These are phyloP conservation scores for Mormoops blainvillei DNA, from an alignment of 2,113 vertebrate species.

Conservation along the genomic window DNA sequence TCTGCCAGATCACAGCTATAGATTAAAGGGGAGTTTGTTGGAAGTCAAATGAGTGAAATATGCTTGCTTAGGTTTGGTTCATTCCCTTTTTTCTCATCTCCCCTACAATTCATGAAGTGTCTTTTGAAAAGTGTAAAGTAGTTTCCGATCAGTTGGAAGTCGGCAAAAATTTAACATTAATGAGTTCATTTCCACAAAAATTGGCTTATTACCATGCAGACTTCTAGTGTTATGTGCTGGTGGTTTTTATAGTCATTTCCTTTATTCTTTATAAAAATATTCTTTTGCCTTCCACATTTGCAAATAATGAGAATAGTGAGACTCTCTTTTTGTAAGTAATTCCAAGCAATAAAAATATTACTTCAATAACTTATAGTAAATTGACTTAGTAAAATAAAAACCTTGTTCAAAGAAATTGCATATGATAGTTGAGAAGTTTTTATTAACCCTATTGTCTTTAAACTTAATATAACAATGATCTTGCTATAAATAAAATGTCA, in stretches of 20 bases:
- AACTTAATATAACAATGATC: background rate
- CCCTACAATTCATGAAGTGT: constrained; percentile 72
- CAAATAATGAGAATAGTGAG: constrained; percentile 60
- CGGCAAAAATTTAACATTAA: constrained; percentile 83
- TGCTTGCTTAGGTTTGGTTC: constrained; percentile 31
- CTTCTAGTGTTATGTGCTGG: constrained; percentile 68
- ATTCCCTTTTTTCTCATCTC: constrained; percentile 4
- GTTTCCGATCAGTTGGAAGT: constrained; percentile 77
- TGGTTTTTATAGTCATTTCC: constrained; percentile 67
- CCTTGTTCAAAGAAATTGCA: background rate
- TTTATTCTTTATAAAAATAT: constrained; percentile 65
- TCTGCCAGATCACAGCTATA: background rate
- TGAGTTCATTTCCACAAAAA: constrained; percentile 82
- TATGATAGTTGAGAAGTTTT: background rate
- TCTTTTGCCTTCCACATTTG: constrained; percentile 67
- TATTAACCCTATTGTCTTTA: background rate
- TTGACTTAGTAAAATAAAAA: background rate
- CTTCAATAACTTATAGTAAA: background rate
- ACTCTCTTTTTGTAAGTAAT: background rate
- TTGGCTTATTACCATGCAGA: constrained; percentile 79
- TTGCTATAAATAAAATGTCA: background rate
- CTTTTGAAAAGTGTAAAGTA: constrained; percentile 78
- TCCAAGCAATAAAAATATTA: constrained; percentile 18
- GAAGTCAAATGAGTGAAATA: constrained; percentile 38
- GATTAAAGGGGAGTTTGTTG: constrained; percentile 15